Conservation (phyloP, 2,113 vertebrate genomes). For the Sinocyclocheilus grahami region DNA sequence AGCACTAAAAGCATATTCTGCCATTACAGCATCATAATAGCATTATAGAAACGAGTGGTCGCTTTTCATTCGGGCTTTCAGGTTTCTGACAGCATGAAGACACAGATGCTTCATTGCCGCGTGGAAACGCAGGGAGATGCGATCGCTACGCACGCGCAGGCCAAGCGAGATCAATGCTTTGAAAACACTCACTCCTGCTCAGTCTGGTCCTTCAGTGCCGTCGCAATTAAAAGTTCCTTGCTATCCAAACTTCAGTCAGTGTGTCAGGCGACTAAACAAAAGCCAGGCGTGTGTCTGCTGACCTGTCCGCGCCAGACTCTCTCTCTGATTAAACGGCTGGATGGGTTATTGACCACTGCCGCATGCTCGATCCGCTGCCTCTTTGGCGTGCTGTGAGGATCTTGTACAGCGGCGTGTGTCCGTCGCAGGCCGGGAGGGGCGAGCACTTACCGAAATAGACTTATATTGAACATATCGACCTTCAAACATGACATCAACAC, state of each 20-base stretch:
- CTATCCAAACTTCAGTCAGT: conserved; percentile 57
- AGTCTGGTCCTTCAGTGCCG: conserved; percentile 68
- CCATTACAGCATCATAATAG: conserved; percentile 12
- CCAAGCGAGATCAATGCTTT: conserved; percentile 61
- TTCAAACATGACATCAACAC: background rate
- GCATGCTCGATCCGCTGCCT: background rate
- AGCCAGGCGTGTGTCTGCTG: conserved; percentile 22
- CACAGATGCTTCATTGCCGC: background rate
- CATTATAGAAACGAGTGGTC: background rate
- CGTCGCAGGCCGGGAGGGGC: background rate
- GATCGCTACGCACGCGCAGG: background rate
- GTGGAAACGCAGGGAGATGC: background rate
- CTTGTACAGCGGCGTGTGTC: background rate
- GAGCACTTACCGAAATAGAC: conserved; percentile 9
- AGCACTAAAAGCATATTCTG: conserved; percentile 24
- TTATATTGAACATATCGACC: conserved; percentile 1
- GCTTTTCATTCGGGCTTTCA: conserved; percentile 32
- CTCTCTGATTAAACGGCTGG: conserved; percentile 52
- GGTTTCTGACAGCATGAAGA: conserved; percentile 14
- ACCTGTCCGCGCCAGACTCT: conserved; percentile 30
- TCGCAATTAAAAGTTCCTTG: conserved; percentile 73
- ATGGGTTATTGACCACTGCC: conserved; percentile 56
- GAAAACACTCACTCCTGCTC: conserved; percentile 72
- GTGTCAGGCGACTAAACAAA: conserved; percentile 47
- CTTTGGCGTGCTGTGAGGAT: background rate